Evolutionary conservation across 1,140 invertebrate species (phyloP).

Genomic region (Oppia nitens): DNA sequence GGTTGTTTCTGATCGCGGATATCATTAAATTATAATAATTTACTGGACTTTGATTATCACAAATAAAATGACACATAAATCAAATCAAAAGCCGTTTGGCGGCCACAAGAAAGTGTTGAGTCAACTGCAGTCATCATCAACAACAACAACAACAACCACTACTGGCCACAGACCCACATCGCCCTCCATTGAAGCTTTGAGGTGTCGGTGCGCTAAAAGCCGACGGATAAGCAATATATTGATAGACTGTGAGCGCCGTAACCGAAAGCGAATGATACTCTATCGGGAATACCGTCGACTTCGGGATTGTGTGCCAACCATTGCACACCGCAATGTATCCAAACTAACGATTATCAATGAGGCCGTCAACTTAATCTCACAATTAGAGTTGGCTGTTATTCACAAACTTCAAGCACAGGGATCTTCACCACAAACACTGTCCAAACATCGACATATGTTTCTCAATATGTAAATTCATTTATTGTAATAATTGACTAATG

Average conservation of each 20-base stretch:
- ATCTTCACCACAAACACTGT: neutral
- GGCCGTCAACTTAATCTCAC: conserved; percentile 7
- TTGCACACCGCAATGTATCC: conserved; percentile 7
- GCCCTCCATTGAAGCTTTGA: neutral
- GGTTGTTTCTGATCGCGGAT: too few relatives aligned
- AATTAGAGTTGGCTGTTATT: conserved; percentile 4
- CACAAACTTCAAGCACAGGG: neutral
- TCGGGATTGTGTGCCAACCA: conserved; percentile 9
- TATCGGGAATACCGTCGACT: conserved; percentile 19
- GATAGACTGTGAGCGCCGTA: neutral
- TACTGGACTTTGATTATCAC: too few relatives aligned
- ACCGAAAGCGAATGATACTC: neutral
- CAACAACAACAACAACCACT: too few relatives aligned
- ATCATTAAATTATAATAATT: too few relatives aligned
- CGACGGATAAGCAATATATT: neutral
- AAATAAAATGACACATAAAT: too few relatives aligned
- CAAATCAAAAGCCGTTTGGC: too few relatives aligned
- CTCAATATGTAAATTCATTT: too few relatives aligned
- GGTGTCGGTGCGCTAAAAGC: neutral
- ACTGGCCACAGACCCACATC: neutral
- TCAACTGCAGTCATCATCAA: too few relatives aligned
- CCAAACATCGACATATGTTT: neutral
- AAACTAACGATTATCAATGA: conserved; percentile 13
- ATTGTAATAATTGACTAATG: neutral
- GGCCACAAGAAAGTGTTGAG: too few relatives aligned